Evolutionary conservation across 2,797 vertebrate species (phyloP).

Genomic region (Okamejei kenojei): DNA sequence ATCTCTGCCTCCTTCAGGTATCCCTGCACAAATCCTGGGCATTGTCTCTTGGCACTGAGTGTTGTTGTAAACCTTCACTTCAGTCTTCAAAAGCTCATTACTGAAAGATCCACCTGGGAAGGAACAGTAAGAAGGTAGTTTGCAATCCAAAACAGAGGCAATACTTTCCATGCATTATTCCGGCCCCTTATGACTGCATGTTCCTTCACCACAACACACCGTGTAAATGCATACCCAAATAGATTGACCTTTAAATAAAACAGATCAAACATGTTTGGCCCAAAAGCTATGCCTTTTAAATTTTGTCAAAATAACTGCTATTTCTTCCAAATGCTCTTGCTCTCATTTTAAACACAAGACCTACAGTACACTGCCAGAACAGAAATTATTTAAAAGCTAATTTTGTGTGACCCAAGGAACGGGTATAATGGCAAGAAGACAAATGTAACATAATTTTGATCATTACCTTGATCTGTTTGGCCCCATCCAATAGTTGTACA

Average conservation of each 20-base stretch:
- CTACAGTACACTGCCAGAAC: too few species aligned
- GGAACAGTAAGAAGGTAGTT: not conserved
- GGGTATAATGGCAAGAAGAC: too few species aligned
- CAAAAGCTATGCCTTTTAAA: too few species aligned
- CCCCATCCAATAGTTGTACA: conserved; percentile 22
- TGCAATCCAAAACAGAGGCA: not conserved
- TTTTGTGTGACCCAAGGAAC: too few species aligned
- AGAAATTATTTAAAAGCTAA: too few species aligned
- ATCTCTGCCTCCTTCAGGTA: not conserved
- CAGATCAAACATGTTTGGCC: not conserved
- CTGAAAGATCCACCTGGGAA: not conserved
- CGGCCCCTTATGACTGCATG: not conserved
- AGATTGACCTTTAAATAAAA: not conserved
- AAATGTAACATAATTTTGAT: not conserved
- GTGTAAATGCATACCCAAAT: not conserved
- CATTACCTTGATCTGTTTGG: not conserved
- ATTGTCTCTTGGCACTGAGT: not conserved
- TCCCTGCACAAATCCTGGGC: conserved; percentile 6
- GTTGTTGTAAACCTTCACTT: conserved; percentile 21
- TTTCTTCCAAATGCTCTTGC: too few species aligned
- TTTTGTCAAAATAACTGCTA: too few species aligned
- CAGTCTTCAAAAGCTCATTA: conserved; percentile 12
- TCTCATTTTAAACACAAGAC: too few species aligned
- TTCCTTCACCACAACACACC: not conserved
- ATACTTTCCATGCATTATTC: not conserved